Conservation (phyloP, 2,797 vertebrate species). For the Girardinus metallicus region DNA sequence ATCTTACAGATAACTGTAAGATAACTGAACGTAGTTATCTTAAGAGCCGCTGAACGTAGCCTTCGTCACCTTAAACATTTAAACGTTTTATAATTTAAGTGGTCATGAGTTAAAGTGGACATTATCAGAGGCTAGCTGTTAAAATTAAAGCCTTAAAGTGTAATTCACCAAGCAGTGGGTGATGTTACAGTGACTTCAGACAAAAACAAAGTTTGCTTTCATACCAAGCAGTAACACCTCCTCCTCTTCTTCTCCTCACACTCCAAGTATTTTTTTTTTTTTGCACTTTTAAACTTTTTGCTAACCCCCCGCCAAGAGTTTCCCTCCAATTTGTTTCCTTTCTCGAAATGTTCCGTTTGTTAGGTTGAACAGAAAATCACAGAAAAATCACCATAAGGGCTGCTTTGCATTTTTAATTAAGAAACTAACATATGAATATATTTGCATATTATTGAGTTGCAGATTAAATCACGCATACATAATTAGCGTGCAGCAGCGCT, state of each 20-base stretch:
- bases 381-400: conserved; percentile 98
- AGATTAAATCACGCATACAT: conserved; percentile 99
- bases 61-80: not conserved
- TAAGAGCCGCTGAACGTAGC: too few species aligned
- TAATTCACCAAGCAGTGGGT: not conserved
- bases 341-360: conserved; percentile 92
- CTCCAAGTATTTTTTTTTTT: conserved; percentile 37
- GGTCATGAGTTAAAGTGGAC: not conserved
- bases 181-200: not conserved
- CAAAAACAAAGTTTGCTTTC: not conserved
- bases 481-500: conserved; percentile 83
- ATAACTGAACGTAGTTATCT: too few species aligned
- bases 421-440: conserved; percentile 99
- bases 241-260: not conserved
- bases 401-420: conserved; percentile 99
- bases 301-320: conserved; percentile 42
- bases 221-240: conserved; percentile 29
- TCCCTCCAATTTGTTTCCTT: conserved; percentile 83
- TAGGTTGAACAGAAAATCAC: conserved; percentile 87
- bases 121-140: not conserved
- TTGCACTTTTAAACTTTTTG: conserved; percentile 3
- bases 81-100: not conserved
- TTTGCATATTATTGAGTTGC: conserved; percentile 99
- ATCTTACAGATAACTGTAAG: too few species aligned
- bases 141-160: not conserved